phyloP scores from a whole-genome alignment of 2,113 vertebrate genomes.

The Sula dactylatra region DNA sequence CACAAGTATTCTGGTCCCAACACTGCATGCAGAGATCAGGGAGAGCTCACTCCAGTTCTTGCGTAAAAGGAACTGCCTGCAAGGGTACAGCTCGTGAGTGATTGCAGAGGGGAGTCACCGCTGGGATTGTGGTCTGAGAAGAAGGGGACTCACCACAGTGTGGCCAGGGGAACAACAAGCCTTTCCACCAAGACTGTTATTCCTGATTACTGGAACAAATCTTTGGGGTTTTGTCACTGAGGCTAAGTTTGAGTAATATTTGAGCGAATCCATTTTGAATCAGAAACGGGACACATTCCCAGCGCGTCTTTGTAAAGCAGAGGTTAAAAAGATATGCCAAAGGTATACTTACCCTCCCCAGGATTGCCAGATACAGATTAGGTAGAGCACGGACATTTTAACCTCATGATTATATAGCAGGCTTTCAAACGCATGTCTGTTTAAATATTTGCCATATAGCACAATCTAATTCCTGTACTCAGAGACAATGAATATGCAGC shows the following conservation, averaged over 20 bases:
- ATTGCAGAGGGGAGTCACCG: rapidly evolving
- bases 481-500: neutral
- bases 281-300: neutral
- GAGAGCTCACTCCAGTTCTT: neutral
- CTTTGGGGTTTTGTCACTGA: neutral
- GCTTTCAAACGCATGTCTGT: neutral
- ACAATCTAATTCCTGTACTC: neutral
- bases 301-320: neutral
- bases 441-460: neutral
- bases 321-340: neutral
- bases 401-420: neutral
- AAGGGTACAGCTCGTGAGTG: neutral
- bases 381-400: neutral
- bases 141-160: rapidly evolving
- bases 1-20: neutral
- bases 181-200: neutral
- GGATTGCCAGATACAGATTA: neutral
- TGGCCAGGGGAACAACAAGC: neutral
- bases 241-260: neutral
- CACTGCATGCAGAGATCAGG: neutral
- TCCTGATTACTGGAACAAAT: neutral
- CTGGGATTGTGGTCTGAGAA: rapidly evolving
- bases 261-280: rapidly evolving
- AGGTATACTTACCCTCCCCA: neutral
- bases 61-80: neutral